Base-by-base conservation (phyloP, 2,797 vertebrate genomes). In the Setipinna tenuifilis region DNA sequence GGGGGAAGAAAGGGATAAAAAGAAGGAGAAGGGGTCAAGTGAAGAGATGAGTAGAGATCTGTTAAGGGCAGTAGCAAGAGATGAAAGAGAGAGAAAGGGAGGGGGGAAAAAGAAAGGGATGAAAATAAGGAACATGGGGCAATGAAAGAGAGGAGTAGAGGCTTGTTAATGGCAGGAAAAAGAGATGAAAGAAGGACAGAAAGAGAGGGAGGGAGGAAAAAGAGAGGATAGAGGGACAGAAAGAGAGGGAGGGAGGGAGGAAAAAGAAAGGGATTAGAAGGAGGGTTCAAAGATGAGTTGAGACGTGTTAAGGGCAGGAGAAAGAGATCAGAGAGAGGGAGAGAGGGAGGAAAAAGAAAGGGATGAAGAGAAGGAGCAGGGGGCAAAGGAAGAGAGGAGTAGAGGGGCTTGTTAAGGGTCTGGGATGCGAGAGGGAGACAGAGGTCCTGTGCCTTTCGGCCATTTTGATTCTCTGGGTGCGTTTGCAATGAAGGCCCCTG, bases 141-240 rank as follows among this genome's bases (percentile, higher is more conserved):
- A 41, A 41, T 2, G 2, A 5, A 41, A 61, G 7, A 83, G 82
- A 19, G 23, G 82, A 41, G 65, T 5, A 31, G 0, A 35, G n/a
- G 16, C 65, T 71, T 31, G 25, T 71, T 71, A 71, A 35, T 17
- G 65, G 28, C n/a, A n/a, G n/a, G n/a, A n/a, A n/a, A 41, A 5
- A 41, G 35, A 5, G 35, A 41, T 2, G 5, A 41, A 5, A 41
- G 35, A 41, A 2, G 35, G 5, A 41, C 2, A 41, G 35, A 41
- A 5, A 41, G 35, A 75, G 31, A 46, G 54, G 11, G 44, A 61
- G 7, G 28, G 50, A 21, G 71, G 28, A 81, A 46, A 78, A 65
- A 81, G 71, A 65, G 28, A 86, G 68, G 68, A 50, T 75, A 83
- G 2, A 6, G 17, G n/a, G 68, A 83, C 78, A 28, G 46, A 41